phyloP scores from a whole-genome alignment of 2,113 vertebrate species.

The Pollachius pollachius region DNA sequence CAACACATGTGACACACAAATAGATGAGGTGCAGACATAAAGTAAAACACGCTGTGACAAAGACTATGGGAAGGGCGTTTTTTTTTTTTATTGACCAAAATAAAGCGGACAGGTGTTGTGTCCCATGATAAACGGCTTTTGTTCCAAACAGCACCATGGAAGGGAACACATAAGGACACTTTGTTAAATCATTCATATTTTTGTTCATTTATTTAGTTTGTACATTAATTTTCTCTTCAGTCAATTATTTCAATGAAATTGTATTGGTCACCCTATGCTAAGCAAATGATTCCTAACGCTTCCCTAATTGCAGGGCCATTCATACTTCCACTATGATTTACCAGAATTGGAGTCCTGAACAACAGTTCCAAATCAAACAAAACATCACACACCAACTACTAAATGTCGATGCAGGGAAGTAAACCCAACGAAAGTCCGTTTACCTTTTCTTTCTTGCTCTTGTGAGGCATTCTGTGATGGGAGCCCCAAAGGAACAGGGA shows the following conservation, averaged over 20 bases:
- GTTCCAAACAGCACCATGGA: not conserved
- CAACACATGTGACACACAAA: not conserved
- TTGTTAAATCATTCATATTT: not conserved
- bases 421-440: constrained; percentile 26
- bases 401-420: not conserved
- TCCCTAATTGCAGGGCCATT: constrained; percentile 81
- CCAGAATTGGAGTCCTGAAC: constrained; percentile 83
- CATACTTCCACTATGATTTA: constrained; percentile 81
- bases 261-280: constrained; percentile 9
- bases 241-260: constrained; percentile 31
- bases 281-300: constrained; percentile 71
- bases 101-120: not conserved
- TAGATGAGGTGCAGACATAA: not conserved
- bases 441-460: constrained; percentile 90
- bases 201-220: not conserved
- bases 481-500: constrained; percentile 10
- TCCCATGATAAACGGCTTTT: not conserved
- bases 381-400: too few relatives aligned
- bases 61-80: too few relatives aligned
- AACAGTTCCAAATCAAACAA: not conserved
- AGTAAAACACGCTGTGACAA: not conserved
- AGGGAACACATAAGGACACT: not conserved
- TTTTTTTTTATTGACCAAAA: too few relatives aligned
- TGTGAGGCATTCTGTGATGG: constrained; percentile 81
- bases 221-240: too few relatives aligned